Evolutionary conservation across 2,888 invertebrate species (phyloP), one percentile per base, ranked within the genome.

Genomic region (Rhingia campestris): DNA sequence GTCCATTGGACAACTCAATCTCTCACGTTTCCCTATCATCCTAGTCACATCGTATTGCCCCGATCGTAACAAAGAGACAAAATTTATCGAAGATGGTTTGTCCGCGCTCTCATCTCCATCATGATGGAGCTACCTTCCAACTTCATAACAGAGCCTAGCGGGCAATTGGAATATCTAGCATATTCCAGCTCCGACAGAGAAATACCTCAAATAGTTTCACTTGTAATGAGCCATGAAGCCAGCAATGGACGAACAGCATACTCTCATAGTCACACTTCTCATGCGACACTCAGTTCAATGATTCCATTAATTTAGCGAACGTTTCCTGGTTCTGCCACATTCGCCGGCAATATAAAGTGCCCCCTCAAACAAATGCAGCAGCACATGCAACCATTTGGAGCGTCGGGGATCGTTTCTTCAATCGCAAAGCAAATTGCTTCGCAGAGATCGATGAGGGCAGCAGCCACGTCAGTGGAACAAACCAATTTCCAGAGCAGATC

Each of bases 251-350:
- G 47, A 49, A 47, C 22, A 45, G 4, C 6, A 9, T 9, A 12
- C 9, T 6, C 10, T 41, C 41, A 6, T 37, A 76, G 81, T 82
- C 77, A 77, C 72, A 77, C 72, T 73, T 67, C 49, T 72, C 61
- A 61, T 77, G 72, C 67, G 77, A 82, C 77, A 82, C 72, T 56
- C 81, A 77, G 81, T 82, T 76, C 81, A 81, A 77, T 37, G 72
- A 77, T 81, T 82, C 66, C 77, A 77, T 82, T 81, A 77, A 72
- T 81, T 77, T 53, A 53, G n/a, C 51, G 61, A 70, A 70, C 45
- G 53, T 59, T 82, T 82, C 77, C 81, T 82, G 81, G 77, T 77
- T 72, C 61, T 35, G 47, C 58, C 75, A 66, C 39, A 49, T 56
- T 32, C 49, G 6, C 32, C 30, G 37, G 12, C 35, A 61, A 56